A percentile compares a stretch with the other conserved stretches of the same genome.
Evolutionary conservation across 2,888 invertebrate species (phyloP).

Genomic region (Belgica antarctica): DNA sequence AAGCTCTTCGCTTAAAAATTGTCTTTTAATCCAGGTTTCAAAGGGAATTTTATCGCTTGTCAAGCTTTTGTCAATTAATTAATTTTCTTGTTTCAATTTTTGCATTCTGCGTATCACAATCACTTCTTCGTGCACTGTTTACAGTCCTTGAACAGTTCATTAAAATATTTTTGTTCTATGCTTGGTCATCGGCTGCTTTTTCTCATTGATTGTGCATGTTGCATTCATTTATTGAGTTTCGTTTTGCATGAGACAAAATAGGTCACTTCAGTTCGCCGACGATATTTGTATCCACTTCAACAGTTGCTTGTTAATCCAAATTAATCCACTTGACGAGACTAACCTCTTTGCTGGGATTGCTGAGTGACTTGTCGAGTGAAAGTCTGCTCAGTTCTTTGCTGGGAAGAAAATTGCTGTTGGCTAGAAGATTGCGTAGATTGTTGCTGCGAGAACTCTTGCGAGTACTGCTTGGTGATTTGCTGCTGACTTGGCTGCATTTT

Average conservation of each 20-base stretch:
- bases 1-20: slow-evolving; percentile 4
- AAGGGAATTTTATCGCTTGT: slow-evolving; percentile 13
- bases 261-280: neutral
- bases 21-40: slow-evolving; percentile 39
- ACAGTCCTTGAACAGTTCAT: slow-evolving; percentile 7
- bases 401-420: slow-evolving; percentile 57
- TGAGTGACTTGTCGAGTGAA: slow-evolving; percentile 74
- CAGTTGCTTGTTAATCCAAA: neutral
- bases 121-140: neutral
- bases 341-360: slow-evolving; percentile 68
- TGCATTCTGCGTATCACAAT: neutral
- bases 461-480: slow-evolving; percentile 56
- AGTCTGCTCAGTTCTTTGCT: slow-evolving; percentile 70
- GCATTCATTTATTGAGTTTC: neutral
- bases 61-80: neutral
- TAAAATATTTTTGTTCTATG: neutral
- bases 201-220: neutral
- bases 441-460: slow-evolving; percentile 51
- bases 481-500: slow-evolving; percentile 55
- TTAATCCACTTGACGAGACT: slow-evolving; percentile 50
- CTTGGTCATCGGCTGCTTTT: slow-evolving; percentile 12
- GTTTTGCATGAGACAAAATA: neutral
- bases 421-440: slow-evolving; percentile 53
- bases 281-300: slow-evolving; percentile 7
- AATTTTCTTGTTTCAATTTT: neutral